Evolutionary conservation across 2,797 vertebrate species (phyloP).

Genomic region (Clarias platycephalus): DNA sequence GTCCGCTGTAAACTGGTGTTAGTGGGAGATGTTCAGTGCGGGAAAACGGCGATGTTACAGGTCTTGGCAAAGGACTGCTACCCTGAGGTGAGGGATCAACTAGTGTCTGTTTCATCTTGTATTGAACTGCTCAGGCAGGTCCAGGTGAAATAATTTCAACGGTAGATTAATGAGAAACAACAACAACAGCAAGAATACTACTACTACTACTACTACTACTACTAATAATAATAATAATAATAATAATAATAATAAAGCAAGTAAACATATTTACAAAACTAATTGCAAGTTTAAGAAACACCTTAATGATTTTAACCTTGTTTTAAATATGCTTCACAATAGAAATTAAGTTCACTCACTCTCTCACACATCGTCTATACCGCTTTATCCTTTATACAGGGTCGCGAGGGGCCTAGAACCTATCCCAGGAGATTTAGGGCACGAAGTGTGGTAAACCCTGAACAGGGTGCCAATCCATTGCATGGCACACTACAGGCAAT

Average conservation of each 20-base stretch:
- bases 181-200: not conserved
- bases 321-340: not conserved
- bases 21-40: conserved; percentile 94
- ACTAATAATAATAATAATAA: not conserved
- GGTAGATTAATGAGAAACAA: not conserved
- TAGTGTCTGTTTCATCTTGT: not conserved
- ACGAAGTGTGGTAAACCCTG: no score
- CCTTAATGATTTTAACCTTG: no score
- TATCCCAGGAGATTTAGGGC: no score
- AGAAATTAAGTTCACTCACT: no score
- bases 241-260: not conserved
- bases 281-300: not conserved
- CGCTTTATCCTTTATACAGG: no score
- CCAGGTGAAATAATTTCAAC: not conserved
- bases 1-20: conserved; percentile 91
- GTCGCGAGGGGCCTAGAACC: no score
- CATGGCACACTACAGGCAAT: no score
- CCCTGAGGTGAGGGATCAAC: conserved; percentile 83
- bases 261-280: not conserved
- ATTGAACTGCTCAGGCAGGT: not conserved
- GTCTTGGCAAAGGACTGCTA: conserved; percentile 94
- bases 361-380: no score
- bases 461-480: no score
- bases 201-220: not conserved
- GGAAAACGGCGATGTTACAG: conserved; percentile 96